Evolutionary conservation across 2,113 vertebrate genomes (phyloP).

Genomic region (Xenopus borealis): DNA sequence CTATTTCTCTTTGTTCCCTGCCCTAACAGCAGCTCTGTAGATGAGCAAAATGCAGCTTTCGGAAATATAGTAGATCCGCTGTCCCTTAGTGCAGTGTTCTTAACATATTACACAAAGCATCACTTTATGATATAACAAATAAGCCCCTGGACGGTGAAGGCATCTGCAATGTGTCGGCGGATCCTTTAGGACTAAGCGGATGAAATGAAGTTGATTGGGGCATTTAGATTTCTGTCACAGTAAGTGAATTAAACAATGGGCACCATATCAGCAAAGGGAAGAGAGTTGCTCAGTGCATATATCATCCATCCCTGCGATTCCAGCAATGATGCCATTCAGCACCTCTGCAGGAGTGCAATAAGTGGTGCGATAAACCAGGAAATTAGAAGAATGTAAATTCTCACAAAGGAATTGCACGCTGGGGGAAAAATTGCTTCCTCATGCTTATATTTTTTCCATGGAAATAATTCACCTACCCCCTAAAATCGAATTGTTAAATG

Average conservation of each 20-base stretch:
- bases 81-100: background rate
- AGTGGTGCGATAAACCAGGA: conserved; percentile 82
- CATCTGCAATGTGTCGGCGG: background rate
- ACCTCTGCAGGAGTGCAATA: conserved; percentile 73
- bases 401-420: conserved; percentile 75
- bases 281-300: conserved; percentile 67
- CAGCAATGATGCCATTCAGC: conserved; percentile 71
- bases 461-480: conserved; percentile 76
- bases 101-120: background rate
- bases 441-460: conserved; percentile 78
- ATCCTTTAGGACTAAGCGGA: conserved; percentile 14
- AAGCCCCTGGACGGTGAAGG: background rate
- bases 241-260: conserved; percentile 52
- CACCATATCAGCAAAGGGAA: conserved; percentile 61
- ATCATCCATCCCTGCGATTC: conserved; percentile 69
- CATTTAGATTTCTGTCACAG: conserved; percentile 42
- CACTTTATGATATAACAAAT: background rate
- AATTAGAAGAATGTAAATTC: conserved; percentile 85
- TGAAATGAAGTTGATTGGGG: conserved; percentile 37
- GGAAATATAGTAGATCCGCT: background rate
- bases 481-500: conserved; percentile 65
- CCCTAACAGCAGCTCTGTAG: no score
- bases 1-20: no score
- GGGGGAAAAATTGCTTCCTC: conserved; percentile 72
- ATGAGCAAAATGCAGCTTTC: background rate